Evolutionary conservation across 1,140 invertebrate species (phyloP), one percentile per base, ranked within the genome.

Genomic region (Drosophila yakuba): DNA sequence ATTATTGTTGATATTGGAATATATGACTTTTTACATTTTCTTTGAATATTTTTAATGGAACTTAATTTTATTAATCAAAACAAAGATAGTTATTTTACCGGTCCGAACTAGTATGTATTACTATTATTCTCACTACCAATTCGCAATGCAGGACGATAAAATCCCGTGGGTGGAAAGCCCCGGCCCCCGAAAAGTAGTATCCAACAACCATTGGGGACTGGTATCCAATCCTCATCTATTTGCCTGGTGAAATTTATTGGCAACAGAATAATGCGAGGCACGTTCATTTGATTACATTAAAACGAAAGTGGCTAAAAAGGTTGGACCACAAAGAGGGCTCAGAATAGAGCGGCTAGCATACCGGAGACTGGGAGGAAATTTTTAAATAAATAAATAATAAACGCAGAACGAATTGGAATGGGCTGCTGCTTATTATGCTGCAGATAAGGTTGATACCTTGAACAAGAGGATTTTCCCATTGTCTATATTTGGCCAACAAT

Each of bases 241-340:
- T 85, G 78, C 80, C 80, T 72, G 59, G 66, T 90, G 84, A 83
- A 90, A 90, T 89, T 89, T 89, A 89, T 89, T 89, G 84, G 84
- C 77, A 72, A 74, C 59, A 73, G 74, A 67, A 90, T 89, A 90
- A 89, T 89, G 85, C 84, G 77, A 78, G 80, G 85, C 84, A 89
- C 84, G 84, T 89, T 89, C 84, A 89, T 89, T 89, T 89, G 84
- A 89, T 89, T 89, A 89, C 84, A 89, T 89, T 89, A 89, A 89
- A 90, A 85, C 61, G 85, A 89, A 89, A 89, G 85, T 89, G 84
- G 84, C 84, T 90, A 89, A 89, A 88, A 89, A 89, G 84, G 85
- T 90, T 88, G 66, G 61, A 63, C 73, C 57, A 57, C 72, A 56
- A 56, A 55, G 71, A 39, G 61, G n/a, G 11, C 12, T 20, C 1